Conservation (phyloP, 1,140 invertebrate genomes). For the Bacillus rossius region DNA sequence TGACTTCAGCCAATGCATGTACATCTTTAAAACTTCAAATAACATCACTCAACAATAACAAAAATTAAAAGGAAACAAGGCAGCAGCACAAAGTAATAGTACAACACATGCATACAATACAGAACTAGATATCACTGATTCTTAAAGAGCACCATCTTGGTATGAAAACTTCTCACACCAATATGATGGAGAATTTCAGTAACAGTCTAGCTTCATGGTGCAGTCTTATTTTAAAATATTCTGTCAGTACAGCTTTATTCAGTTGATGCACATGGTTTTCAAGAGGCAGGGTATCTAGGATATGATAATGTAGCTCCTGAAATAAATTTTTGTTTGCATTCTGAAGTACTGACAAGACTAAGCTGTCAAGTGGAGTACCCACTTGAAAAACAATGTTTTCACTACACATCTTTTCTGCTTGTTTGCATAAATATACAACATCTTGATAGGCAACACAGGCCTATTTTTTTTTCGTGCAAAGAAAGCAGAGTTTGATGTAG, state of each 20-base stretch:
- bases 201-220: too few relatives aligned
- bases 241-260: neutral
- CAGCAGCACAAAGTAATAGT: too few relatives aligned
- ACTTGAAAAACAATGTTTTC: neutral
- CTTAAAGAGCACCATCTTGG: too few relatives aligned
- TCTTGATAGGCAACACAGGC: neutral
- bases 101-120: too few relatives aligned
- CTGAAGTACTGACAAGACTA: neutral
- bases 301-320: neutral
- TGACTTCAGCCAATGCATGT: too few relatives aligned
- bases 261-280: neutral
- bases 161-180: too few relatives aligned
- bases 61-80: too few relatives aligned
- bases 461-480: neutral
- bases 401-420: neutral
- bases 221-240: too few relatives aligned
- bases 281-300: neutral
- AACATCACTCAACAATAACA: too few relatives aligned
- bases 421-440: constrained; percentile 7
- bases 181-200: too few relatives aligned
- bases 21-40: too few relatives aligned
- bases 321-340: neutral
- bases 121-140: too few relatives aligned
- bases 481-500: neutral
- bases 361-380: neutral